These are phyloP conservation scores for Diorhabda sublineata DNA, from an alignment of 1,140 invertebrate species.

Conservation along the genomic window DNA sequence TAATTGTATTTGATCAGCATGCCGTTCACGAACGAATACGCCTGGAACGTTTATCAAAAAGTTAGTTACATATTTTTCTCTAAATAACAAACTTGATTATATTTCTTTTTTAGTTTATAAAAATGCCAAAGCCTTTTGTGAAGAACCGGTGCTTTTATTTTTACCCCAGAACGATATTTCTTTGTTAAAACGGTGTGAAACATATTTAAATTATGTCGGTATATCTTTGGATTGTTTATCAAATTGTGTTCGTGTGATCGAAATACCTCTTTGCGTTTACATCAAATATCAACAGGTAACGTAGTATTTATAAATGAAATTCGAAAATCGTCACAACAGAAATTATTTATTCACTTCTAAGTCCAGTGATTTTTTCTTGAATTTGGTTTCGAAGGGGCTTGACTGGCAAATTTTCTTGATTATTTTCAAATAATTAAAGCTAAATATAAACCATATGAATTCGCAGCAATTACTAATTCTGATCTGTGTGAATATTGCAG, in stretches of 20 bases:
- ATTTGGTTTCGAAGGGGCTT: too few species aligned
- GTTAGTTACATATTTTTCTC: constrained; percentile 30
- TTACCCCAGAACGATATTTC: constrained; percentile 28
- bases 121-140: constrained; percentile 17
- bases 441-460: too few species aligned
- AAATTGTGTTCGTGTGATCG: constrained; percentile 27
- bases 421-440: too few species aligned
- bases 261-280: constrained; percentile 36
- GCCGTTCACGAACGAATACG: constrained; percentile 69
- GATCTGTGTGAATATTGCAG: too few species aligned
- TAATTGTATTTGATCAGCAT: constrained; percentile 72
- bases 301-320: too few species aligned
- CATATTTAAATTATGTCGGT: constrained; percentile 32
- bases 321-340: too few species aligned
- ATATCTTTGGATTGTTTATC: constrained; percentile 28
- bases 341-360: too few species aligned
- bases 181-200: constrained; percentile 23
- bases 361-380: too few species aligned
- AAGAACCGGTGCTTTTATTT: constrained; percentile 28
- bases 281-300: constrained; percentile 24
- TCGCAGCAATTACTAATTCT: too few species aligned
- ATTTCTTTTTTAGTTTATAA: constrained; percentile 27
- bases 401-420: too few species aligned
- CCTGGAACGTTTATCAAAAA: constrained; percentile 55
- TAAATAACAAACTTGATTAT: constrained; percentile 12